Percentiles rank a stretch among this genome's conserved stretches.
phyloP scores from a whole-genome alignment of 2,113 vertebrate species.

The Rostratula benghalensis region DNA sequence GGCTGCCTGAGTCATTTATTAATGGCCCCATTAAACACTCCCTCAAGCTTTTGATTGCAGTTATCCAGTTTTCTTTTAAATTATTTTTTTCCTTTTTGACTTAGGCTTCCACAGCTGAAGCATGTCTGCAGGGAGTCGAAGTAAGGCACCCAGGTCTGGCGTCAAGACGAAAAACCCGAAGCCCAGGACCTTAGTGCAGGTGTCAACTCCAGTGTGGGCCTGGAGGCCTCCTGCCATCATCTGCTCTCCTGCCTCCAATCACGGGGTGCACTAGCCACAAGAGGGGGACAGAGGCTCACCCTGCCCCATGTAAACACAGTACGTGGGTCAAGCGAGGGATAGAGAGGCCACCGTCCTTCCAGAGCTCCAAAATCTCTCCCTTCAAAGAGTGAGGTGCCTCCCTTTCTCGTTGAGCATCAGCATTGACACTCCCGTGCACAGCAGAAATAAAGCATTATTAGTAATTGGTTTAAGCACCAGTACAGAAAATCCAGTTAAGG shows the following conservation, averaged over 20 bases:
- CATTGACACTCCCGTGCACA: not conserved
- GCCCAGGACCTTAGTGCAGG: not conserved
- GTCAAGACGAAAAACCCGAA: not conserved
- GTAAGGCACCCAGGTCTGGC: not conserved
- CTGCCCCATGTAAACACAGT: not conserved
- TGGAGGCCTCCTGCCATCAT: not conserved
- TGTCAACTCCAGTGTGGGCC: not conserved
- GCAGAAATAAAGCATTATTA: not conserved
- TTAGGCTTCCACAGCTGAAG: not conserved
- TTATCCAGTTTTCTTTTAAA: slow-evolving; percentile 6
- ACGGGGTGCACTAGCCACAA: not conserved
- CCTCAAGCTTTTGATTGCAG: slow-evolving; percentile 34
- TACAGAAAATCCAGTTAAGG: not conserved
- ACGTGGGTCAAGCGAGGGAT: not conserved
- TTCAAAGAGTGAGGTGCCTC: not conserved
- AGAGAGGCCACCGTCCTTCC: not conserved
- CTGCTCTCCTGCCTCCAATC: not conserved
- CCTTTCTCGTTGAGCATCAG: not conserved
- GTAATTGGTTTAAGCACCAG: not conserved
- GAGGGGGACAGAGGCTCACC: not conserved
- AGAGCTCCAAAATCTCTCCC: not conserved
- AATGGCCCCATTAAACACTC: slow-evolving; percentile 41
- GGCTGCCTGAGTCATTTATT: slow-evolving; percentile 44
- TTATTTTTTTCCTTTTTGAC: not conserved
- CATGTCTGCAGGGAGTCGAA: not conserved